phyloP scores from a whole-genome alignment of 2,113 vertebrate species.

The Centropus bengalensis region DNA sequence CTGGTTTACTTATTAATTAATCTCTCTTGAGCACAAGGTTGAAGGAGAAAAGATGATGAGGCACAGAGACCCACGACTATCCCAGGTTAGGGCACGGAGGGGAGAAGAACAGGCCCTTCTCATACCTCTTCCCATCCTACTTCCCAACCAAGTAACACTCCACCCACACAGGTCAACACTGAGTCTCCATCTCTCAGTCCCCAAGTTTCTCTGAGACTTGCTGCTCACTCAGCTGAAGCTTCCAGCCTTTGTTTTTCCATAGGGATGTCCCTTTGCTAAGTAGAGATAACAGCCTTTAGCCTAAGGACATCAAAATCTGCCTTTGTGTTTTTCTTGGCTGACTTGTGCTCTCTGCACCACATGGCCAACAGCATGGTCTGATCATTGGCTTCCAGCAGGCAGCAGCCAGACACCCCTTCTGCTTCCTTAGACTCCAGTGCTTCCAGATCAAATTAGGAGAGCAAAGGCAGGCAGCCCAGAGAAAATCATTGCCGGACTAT shows the following conservation, averaged over 20 bases:
- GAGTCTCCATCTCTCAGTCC: not conserved
- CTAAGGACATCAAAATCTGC: not conserved
- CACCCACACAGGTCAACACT: accelerated
- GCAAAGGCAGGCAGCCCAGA: not conserved
- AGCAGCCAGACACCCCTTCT: not conserved
- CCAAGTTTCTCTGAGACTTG: not conserved
- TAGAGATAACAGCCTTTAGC: not conserved
- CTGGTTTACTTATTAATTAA: not conserved
- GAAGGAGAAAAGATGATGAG: not conserved
- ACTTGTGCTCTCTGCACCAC: not conserved
- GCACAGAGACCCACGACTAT: not conserved
- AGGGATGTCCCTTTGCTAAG: not conserved
- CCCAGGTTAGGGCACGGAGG: not conserved
- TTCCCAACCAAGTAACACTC: not conserved
- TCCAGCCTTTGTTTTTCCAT: not conserved
- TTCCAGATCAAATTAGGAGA: not conserved
- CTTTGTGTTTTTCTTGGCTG: not conserved
- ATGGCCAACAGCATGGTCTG: accelerated
- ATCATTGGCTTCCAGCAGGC: not conserved
- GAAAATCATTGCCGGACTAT: not conserved
- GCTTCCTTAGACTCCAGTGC: not conserved
- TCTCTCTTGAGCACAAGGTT: not conserved
- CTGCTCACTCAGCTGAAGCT: not conserved
- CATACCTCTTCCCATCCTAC: not conserved
- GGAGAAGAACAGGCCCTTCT: not conserved